Base-by-base conservation (phyloP, 2,888 invertebrate species). In the Zele albiditarsus region DNA sequence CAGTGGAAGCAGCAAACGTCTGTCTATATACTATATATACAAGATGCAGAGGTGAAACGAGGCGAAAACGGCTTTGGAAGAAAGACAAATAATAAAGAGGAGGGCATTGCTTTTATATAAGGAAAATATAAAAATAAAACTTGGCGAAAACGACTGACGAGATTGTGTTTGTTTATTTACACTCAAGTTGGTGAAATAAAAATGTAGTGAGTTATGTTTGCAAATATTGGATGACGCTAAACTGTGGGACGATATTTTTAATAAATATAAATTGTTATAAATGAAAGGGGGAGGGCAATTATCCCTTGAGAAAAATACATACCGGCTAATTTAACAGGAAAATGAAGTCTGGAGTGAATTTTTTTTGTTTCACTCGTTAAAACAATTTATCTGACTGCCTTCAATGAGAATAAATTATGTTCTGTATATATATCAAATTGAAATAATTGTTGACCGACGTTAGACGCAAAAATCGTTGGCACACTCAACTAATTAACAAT, bases 161-260 rank as follows among this genome's bases (percentile, higher is more conserved):
- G 8, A 27, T 60, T 27, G 16, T 60, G 12, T 60, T 14, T 60
- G 60, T 60, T 25, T 60, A 28, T 60, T 14, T 20, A 53, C 53
- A 53, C 53, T 0, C 16, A 14, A 46, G 46, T 46, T 46, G 16
- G 16, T n/a, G n/a, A n/a, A 46, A 46, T 46, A 46, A n/a, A 46
- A 46, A 58, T n/a, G 5, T 33, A 23, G 28, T 27, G 10, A 33
- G n/a, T 81, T 83, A 80, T 88, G 83, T 88, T 88, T 88, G 84
- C 82, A 82, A 80, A 84, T 86, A 84, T 83, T 86, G 85, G 87
- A 88, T 88, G 87, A 87, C 86, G 58, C 27, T 60, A 70, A 69
- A 53, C 33, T 57, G 10, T 28, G 14, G 57, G 16, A 12, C 6
- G 23, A 69, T 28, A 46, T 46, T 10, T 46, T 38, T 12, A 38